Base-by-base conservation (phyloP, 1,140 invertebrate species). In the Laodelphax striatellus region DNA sequence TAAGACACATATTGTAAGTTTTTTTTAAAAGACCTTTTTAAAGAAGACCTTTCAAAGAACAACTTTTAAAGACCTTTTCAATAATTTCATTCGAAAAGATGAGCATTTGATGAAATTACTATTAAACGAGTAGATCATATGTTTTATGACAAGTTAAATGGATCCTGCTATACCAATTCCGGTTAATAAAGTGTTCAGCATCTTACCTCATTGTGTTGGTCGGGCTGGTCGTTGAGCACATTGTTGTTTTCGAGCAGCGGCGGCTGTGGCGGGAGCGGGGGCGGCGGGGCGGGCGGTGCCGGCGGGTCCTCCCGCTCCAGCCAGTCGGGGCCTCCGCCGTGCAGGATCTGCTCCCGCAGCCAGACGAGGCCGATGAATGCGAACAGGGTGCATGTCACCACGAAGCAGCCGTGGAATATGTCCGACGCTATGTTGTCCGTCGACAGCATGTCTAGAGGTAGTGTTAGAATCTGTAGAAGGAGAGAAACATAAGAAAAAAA, bases 281-380 rank as follows among this genome's bases (percentile, higher is more conserved):
- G 69, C 5, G 72, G 70, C 8, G 72, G 57, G n/a, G 68, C 68
- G 22, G 69, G 68, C 5, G 59, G 53, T 62, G 58, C 53, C 24
- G 46, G 58, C 1, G 57, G 64, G 19, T 67, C 65, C 17, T 68
- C 67, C 46, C 84, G 74, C 70, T 93, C 90, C 50, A 96, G 76
- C 94, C 94, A 97, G 64, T 97, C 93, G 0, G 93, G 94, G 5
- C 92, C 95, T 38, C 94, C 95, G 9, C 94, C 95, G 73, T 97
- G 92, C 62, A 98, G 80, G 64, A 99, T 98, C 75, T 99, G 97
- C 75, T 99, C 97, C 62, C 96, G 75, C 14, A 99, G 76, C 96
- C 96, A 99, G 0, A 99, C 92, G 2, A 97, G 72, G 54, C 93
- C 93, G 67, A 98, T 96, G 69, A 99, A 99, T 2, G 93, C 91